Evolutionary conservation across 2,113 vertebrate species (phyloP).

Genomic region (Casuarius casuarius): DNA sequence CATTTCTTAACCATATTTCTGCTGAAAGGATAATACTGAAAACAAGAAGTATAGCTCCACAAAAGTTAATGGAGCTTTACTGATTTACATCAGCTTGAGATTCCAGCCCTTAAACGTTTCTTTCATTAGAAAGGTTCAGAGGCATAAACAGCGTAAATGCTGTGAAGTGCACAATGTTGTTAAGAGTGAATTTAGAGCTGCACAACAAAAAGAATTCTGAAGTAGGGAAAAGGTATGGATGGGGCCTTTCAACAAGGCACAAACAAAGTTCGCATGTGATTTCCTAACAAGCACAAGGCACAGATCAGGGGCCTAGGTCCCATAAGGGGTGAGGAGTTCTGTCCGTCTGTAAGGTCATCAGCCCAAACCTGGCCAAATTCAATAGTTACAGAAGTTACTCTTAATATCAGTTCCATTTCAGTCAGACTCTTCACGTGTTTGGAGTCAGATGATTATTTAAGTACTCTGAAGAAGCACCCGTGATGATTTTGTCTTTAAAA

Average conservation of each 20-base stretch:
- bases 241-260: neutral
- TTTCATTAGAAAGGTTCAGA: slow-evolving; percentile 45
- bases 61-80: slow-evolving; percentile 2
- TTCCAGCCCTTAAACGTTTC: slow-evolving; percentile 9
- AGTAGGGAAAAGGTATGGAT: neutral
- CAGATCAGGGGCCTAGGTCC: neutral
- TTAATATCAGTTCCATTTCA: neutral
- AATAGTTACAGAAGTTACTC: neutral
- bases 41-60: neutral
- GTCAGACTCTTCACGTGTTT: neutral
- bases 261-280: neutral
- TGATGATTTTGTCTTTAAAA: neutral
- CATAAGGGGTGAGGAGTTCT: neutral
- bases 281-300: neutral
- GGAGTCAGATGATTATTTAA: neutral
- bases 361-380: neutral
- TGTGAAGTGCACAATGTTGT: neutral
- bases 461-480: neutral
- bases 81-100: slow-evolving; percentile 13
- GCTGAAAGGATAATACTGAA: slow-evolving; percentile 23
- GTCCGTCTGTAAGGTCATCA: neutral
- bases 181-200: neutral
- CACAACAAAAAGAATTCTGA: neutral
- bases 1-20: slow-evolving; percentile 23
- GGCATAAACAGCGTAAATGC: neutral